phyloP scores from a whole-genome alignment of 2,113 vertebrate species.

The Xiphorhynchus elegans region DNA sequence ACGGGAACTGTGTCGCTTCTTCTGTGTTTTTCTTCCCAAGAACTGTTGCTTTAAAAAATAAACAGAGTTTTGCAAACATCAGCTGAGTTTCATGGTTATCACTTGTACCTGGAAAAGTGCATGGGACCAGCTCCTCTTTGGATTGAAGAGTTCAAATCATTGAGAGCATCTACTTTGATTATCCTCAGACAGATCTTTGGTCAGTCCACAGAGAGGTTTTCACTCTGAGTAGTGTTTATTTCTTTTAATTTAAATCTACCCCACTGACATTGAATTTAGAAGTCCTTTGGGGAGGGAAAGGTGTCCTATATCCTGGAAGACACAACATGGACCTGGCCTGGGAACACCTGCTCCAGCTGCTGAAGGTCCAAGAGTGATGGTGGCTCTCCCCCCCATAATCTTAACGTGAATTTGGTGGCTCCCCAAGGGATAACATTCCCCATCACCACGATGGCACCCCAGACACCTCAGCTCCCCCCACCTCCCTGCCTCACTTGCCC shows the following conservation, averaged over 20 bases:
- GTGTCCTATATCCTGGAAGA: background rate
- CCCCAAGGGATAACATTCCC: background rate
- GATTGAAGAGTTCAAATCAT: background rate
- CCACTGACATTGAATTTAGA: background rate
- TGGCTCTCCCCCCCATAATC: background rate
- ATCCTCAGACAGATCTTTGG: background rate
- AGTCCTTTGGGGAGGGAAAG: background rate
- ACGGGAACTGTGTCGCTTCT: background rate
- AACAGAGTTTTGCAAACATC: background rate
- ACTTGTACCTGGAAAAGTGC: background rate
- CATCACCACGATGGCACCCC: background rate
- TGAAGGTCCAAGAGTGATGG: background rate
- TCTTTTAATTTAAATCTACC: background rate
- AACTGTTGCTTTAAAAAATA: conserved; percentile 19
- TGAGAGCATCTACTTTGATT: background rate
- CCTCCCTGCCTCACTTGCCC: background rate
- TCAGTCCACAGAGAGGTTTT: background rate
- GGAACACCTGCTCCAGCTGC: background rate
- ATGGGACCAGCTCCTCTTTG: background rate
- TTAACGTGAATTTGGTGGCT: background rate
- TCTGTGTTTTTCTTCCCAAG: background rate
- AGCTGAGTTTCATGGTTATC: background rate
- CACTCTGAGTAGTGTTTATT: background rate
- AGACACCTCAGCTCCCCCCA: rapidly evolving
- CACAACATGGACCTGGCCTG: rapidly evolving